Percentiles rank a stretch among this genome's conserved stretches.
Conservation (phyloP, 2,113 vertebrate genomes). For the Tragelaphus strepsiceros region DNA sequence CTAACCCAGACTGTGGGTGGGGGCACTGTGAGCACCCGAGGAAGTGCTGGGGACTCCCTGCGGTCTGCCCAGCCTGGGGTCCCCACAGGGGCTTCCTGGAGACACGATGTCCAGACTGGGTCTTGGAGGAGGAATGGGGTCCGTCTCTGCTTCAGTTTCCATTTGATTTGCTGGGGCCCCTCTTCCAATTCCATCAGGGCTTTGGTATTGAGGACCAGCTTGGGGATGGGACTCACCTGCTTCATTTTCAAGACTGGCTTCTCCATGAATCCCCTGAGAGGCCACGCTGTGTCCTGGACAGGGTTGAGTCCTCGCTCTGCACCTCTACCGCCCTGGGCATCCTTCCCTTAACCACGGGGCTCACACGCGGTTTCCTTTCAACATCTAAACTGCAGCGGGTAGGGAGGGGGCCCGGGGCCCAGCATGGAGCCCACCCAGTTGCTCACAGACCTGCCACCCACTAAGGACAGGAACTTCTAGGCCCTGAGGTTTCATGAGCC, state of each 20-base stretch:
- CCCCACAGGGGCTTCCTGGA: accelerated
- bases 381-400: background rate
- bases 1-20: accelerated
- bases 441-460: accelerated
- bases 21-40: background rate
- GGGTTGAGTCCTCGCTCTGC: accelerated
- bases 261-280: background rate
- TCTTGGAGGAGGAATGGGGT: accelerated
- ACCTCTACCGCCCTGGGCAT: too few relatives aligned
- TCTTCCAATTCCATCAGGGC: too few relatives aligned
- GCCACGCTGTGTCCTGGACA: accelerated
- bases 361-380: accelerated
- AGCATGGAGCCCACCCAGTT: accelerated
- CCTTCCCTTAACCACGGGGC: background rate
- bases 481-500: too few relatives aligned
- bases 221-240: background rate
- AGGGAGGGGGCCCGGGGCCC: background rate
- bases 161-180: background rate
- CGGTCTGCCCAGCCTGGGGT: background rate
- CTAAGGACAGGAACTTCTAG: accelerated
- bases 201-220: accelerated
- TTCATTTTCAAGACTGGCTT: accelerated
- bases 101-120: accelerated
- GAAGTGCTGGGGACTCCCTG: too few relatives aligned
- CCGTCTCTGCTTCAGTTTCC: background rate